Evolutionary conservation across 2,797 vertebrate species (phyloP).

Genomic region (Hydrophis major): DNA sequence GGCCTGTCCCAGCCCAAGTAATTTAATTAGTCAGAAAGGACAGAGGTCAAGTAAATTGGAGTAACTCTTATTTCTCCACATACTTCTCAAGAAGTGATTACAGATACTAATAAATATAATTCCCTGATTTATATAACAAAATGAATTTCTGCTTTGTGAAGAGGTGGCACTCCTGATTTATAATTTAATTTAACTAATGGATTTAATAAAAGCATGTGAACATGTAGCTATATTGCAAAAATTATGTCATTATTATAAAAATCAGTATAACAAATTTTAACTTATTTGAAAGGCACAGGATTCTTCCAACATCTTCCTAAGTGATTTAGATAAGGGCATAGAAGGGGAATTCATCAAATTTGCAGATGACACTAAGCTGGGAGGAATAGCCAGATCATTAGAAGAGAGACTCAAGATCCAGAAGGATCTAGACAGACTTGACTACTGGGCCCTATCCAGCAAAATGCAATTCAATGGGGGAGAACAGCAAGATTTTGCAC

Average conservation of each 20-base stretch:
- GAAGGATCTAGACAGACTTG: not conserved
- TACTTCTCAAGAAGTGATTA: conserved; percentile 24
- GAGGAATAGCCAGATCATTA: not conserved
- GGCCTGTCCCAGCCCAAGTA: not conserved
- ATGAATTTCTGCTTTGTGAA: conserved; percentile 29
- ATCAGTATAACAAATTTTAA: conserved; percentile 36
- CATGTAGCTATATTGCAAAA: conserved; percentile 16
- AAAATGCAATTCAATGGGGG: too few species aligned
- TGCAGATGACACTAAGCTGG: not conserved
- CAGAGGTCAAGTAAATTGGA: not conserved
- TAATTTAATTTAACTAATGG: conserved; percentile 44
- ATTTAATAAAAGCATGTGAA: conserved; percentile 29
- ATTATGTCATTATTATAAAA: conserved; percentile 8
- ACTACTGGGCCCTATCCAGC: not conserved
- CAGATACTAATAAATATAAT: conserved; percentile 32
- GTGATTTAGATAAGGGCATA: not conserved
- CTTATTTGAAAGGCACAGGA: conserved; percentile 35
- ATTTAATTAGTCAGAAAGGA: not conserved
- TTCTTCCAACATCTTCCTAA: not conserved
- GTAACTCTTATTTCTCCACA: not conserved
- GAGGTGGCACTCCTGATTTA: conserved; percentile 1
- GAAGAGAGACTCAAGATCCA: not conserved
- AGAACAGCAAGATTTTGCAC: too few species aligned
- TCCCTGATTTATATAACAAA: conserved; percentile 36
- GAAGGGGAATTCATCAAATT: not conserved